Conservation (phyloP, 1,140 invertebrate species). For the Magallana ariakensis region DNA sequence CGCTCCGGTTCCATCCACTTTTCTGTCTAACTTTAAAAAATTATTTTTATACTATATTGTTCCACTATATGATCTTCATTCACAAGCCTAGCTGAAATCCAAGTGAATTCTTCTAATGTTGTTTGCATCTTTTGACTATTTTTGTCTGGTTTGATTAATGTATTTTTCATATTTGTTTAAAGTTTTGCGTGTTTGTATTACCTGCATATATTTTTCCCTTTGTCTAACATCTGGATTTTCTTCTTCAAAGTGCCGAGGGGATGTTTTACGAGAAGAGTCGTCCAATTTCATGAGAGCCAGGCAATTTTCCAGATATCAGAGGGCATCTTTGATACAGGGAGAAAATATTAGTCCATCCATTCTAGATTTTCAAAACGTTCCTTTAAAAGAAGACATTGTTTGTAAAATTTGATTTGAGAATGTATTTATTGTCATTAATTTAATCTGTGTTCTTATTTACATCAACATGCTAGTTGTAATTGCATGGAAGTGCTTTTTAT, state of each 20-base stretch:
- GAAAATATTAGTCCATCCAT: background rate
- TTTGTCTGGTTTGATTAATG: background rate
- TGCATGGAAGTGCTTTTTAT: too few species aligned
- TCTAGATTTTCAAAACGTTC: background rate
- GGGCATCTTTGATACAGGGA: background rate
- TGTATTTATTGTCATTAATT: too few species aligned
- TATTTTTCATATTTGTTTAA: background rate
- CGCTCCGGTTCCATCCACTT: too few species aligned
- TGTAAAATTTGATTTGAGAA: too few species aligned
- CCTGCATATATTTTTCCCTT: background rate
- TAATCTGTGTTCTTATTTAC: too few species aligned
- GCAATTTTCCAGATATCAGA: background rate
- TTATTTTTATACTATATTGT: background rate
- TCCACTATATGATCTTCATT: too few species aligned
- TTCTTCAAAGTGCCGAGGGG: slow-evolving; percentile 17
- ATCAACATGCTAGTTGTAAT: too few species aligned
- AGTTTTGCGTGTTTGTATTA: background rate
- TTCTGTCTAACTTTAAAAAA: background rate
- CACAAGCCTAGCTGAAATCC: too few species aligned
- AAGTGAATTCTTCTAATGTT: background rate
- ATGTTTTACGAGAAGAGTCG: background rate
- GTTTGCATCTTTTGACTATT: background rate
- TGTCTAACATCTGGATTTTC: slow-evolving; percentile 6
- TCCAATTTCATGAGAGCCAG: slow-evolving; percentile 11
- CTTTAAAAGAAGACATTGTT: too few species aligned